phyloP scores from a whole-genome alignment of 2,113 vertebrate species.

The Podarcis cretensis region DNA sequence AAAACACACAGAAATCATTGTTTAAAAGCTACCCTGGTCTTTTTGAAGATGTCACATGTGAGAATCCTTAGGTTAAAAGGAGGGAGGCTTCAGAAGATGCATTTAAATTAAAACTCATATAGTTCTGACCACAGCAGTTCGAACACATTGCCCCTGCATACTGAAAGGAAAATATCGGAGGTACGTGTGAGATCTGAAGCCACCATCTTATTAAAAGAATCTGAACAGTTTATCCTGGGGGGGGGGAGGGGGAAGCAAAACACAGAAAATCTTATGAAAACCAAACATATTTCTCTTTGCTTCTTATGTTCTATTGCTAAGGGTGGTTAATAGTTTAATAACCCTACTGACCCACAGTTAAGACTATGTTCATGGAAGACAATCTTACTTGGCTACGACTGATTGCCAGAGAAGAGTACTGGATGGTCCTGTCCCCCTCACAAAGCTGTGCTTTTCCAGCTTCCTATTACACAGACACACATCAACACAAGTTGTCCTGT shows the following conservation, averaged over 20 bases:
- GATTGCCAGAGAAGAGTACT: neutral
- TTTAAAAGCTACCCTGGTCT: constrained; percentile 30
- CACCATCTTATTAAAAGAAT: neutral
- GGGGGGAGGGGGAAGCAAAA: neutral
- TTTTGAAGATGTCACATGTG: constrained; percentile 25
- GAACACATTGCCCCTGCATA: neutral
- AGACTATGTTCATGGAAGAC: too few relatives aligned
- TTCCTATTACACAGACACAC: neutral
- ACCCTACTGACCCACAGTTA: neutral
- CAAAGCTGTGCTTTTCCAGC: neutral
- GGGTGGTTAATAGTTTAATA: neutral
- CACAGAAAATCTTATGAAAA: neutral
- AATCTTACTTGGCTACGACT: too few relatives aligned
- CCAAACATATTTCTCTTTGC: neutral
- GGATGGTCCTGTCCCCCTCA: too few relatives aligned
- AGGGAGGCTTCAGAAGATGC: constrained; percentile 18
- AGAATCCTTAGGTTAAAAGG: constrained; percentile 34
- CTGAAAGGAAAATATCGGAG: constrained; percentile 4
- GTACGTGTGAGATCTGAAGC: neutral
- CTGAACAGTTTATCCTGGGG: neutral
- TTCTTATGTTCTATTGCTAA: neutral
- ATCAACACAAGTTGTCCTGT: neutral
- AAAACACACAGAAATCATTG: neutral
- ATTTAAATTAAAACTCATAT: constrained; percentile 25
- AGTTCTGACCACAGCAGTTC: neutral